Conservation (phyloP, 2,888 invertebrate species). For the Bugulina stolonifera region DNA sequence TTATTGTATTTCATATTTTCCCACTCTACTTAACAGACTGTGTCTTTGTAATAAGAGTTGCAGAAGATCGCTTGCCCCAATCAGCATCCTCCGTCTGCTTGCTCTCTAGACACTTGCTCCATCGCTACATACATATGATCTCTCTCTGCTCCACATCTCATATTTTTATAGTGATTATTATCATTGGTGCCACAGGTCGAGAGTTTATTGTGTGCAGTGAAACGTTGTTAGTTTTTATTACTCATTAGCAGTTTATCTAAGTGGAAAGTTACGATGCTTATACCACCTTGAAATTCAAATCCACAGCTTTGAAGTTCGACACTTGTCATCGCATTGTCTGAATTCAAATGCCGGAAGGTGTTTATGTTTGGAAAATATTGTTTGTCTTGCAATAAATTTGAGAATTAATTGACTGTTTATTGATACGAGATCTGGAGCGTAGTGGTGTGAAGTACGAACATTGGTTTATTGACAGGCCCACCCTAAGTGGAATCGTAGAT, state of each 20-base stretch:
- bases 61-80: background rate
- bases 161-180: background rate
- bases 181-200: background rate
- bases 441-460: no score
- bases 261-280: slow-evolving; percentile 6
- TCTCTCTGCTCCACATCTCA: background rate
- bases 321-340: background rate
- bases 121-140: no score
- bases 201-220: slow-evolving; percentile 14
- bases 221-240: slow-evolving; percentile 3
- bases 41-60: background rate
- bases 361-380: background rate
- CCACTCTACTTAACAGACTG: slow-evolving; percentile 21
- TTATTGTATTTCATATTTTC: background rate
- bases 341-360: background rate
- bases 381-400: background rate
- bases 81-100: background rate
- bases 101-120: background rate
- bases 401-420: background rate
- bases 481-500: no score
- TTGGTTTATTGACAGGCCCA: no score
- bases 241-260: background rate
- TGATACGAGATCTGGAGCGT: background rate
- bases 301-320: background rate
- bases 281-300: slow-evolving; percentile 10